Evolutionary conservation across 2,797 vertebrate species (phyloP).

Genomic region (Hydrocynus forskahlii): DNA sequence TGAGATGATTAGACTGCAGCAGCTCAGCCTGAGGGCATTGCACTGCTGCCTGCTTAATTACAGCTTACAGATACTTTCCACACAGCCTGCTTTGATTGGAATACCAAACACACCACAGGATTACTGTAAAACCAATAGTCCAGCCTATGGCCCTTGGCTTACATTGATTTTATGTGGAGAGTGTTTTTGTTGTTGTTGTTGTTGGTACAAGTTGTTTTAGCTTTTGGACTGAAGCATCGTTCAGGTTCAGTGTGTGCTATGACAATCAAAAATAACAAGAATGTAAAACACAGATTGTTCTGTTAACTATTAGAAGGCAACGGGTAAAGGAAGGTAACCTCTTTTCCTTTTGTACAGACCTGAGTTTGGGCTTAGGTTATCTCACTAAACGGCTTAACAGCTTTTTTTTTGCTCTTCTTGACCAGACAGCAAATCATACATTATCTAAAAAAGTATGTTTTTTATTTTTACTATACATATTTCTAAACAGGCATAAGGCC

Average conservation of each 20-base stretch:
- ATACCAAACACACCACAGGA: constrained; percentile 34
- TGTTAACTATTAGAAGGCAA: no score
- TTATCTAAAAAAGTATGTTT: no score
- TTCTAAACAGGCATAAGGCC: no score
- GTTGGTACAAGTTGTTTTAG: not conserved
- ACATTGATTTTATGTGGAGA: constrained; percentile 29
- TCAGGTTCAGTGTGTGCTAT: not conserved
- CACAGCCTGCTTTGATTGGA: constrained; percentile 29
- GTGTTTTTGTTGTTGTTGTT: constrained; percentile 26
- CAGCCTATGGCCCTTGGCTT: constrained; percentile 11
- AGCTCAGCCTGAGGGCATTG: constrained; percentile 31
- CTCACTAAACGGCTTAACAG: no score
- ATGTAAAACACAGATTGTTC: no score
- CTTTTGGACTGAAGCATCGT: not conserved
- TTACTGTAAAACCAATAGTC: constrained; percentile 45
- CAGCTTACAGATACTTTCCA: constrained; percentile 30
- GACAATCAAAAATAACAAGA: no score
- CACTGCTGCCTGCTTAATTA: constrained; percentile 47
- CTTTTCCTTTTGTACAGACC: no score
- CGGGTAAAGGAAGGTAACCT: no score
- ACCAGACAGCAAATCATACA: no score
- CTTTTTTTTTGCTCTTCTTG: no score
- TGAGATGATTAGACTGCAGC: constrained; percentile 42
- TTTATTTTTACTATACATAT: no score
- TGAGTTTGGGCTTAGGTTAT: no score